Conservation (phyloP, 1,140 invertebrate genomes). For the Brachionus rotundiformis region DNA sequence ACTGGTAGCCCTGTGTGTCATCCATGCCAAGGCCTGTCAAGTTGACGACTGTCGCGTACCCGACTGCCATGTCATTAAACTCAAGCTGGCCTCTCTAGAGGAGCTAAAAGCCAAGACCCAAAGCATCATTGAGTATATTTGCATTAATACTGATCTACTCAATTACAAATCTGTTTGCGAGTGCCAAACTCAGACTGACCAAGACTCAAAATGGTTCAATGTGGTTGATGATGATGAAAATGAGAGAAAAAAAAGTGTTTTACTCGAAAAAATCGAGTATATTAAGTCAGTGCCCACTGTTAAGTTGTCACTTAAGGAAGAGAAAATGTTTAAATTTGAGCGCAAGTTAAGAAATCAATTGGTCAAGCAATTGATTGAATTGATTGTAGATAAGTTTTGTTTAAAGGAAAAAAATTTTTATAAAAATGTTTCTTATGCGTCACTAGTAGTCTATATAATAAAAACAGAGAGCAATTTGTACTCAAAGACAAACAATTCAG, state of each 20-base stretch:
- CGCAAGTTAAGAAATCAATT: background rate
- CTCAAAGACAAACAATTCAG: conserved; percentile 22
- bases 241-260: background rate
- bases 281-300: background rate
- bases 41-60: conserved; percentile 20
- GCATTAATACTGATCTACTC: background rate
- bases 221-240: background rate
- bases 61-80: conserved; percentile 17
- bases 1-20: conserved; percentile 5
- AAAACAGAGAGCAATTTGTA: conserved; percentile 3
- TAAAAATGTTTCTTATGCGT: conserved; percentile 31
- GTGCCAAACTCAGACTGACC: conserved; percentile 10
- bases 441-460: background rate
- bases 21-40: conserved; percentile 44
- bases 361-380: conserved; percentile 17
- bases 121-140: background rate
- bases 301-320: background rate
- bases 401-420: conserved; percentile 43
- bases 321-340: conserved; percentile 28
- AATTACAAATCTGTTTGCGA: background rate
- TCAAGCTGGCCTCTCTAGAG: background rate
- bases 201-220: background rate
- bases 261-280: background rate
- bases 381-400: conserved; percentile 1
- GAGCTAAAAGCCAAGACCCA: conserved; percentile 16